These are phyloP conservation scores for Sesia bembeciformis DNA, from an alignment of 2,888 invertebrate species.

Conservation along the genomic window DNA sequence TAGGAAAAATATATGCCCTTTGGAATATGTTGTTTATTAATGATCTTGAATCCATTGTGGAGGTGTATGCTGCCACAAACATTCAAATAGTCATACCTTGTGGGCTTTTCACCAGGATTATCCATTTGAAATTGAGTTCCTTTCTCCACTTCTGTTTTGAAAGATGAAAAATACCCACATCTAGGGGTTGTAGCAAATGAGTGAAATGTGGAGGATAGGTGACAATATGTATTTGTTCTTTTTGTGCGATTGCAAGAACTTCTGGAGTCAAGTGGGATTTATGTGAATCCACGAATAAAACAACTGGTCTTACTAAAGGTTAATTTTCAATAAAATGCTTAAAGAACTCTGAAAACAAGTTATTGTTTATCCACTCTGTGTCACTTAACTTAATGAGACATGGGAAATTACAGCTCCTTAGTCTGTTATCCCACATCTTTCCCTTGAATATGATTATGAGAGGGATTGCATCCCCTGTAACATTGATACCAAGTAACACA, in stretches of 20 bases:
- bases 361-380: background rate
- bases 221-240: constrained; percentile 1
- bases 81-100: constrained; percentile 2
- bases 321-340: background rate
- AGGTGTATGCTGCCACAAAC: constrained; percentile 1
- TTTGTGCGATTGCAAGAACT: background rate
- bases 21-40: background rate
- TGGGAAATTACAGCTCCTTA: background rate
- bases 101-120: constrained; percentile 3
- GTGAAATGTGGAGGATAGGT: constrained; percentile 1
- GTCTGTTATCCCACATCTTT: background rate
- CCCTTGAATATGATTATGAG: background rate
- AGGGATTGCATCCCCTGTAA: background rate
- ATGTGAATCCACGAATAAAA: constrained; percentile 1
- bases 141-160: constrained; percentile 2
- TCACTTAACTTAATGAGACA: background rate
- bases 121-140: constrained; percentile 1
- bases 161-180: constrained; percentile 1
- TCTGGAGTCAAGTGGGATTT: constrained; percentile 1
- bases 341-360: background rate
- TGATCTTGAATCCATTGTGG: constrained; percentile 1
- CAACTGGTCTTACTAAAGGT: background rate
- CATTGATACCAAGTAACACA: constrained; percentile 2
- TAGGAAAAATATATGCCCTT: background rate
- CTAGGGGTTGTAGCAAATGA: constrained; percentile 2